Percentiles rank a stretch among this genome's conserved stretches.
Evolutionary conservation across 2,888 invertebrate genomes (phyloP).

Genomic region (Morpho achilles): DNA sequence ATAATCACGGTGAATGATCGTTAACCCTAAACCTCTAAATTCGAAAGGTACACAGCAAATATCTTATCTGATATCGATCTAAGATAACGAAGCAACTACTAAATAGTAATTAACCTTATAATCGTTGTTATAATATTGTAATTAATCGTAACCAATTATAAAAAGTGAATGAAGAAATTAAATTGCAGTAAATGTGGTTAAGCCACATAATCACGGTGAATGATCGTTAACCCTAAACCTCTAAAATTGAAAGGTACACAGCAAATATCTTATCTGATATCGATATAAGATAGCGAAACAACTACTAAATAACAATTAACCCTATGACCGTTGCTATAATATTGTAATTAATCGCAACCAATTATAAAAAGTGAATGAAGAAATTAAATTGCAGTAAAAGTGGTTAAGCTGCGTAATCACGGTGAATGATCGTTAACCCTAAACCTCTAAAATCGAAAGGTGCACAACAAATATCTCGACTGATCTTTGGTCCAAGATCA

Average conservation of each 20-base stretch:
- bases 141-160: conserved; percentile 67
- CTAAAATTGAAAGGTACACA: conserved; percentile 63
- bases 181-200: neutral
- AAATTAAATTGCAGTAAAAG: neutral
- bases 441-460: conserved; percentile 53
- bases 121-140: conserved; percentile 63
- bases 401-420: neutral
- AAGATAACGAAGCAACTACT: conserved; percentile 61
- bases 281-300: conserved; percentile 59
- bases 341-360: conserved; percentile 75
- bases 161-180: too few species aligned
- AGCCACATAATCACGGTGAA: conserved; percentile 19
- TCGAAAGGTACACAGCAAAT: conserved; percentile 64
- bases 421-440: conserved; percentile 31
- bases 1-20: conserved; percentile 28
- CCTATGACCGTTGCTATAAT: conserved; percentile 55
- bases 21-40: conserved; percentile 37
- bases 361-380: conserved; percentile 53
- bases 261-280: conserved; percentile 39
- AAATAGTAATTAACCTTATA: conserved; percentile 71
- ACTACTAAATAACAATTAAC: conserved; percentile 72
- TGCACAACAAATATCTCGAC: conserved; percentile 47
- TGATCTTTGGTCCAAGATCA: conserved; percentile 55
- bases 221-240: conserved; percentile 30
- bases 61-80: conserved; percentile 37